Base-by-base conservation (phyloP, 2,797 vertebrate species). In the Rhincodon typus region DNA sequence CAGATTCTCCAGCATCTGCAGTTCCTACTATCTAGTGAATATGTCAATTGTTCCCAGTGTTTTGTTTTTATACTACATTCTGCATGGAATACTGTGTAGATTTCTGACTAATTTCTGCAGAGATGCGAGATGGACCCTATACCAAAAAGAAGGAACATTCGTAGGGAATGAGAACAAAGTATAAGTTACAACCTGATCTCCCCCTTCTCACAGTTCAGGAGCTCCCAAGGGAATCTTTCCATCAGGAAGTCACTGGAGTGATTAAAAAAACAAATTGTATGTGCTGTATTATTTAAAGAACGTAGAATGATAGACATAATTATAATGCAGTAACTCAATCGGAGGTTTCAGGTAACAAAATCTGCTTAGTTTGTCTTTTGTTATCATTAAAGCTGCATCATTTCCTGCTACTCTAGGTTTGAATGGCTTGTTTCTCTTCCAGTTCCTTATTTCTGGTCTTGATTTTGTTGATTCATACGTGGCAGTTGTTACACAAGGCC, bases 261-360 rank as follows among this genome's bases (percentile, higher is more conserved):
- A 93, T 93, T 93, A 69, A 93, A 84, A 93, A 93, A 69, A 69
- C 19, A 67, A 93, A 67, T 93, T 69, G n/a, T 69, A 21, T 69
- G 66, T 66, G 42, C 62, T 93, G 42, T 50, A 93, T 93, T 69
- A 69, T 69, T 69, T 42, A 69, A 93, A 34, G 5, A 38, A n/a
- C n/a, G 67, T 69, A 67, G 90, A 93, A 69, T 8, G 19, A 19
- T 93, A 67, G n/a, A 12, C 90, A 69, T 62, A 93, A 93, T 69
- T 93, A 25, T 93, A 93, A 93, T 12, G 90, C 90, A 91, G 88
- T 91, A 91, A 91, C 19, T 66, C 88, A 67, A 91, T 62, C 57
- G 57, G 42, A 42, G 90, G 90, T 93, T 67, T 93, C 90, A 69
- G n/a, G 62, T 93, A 93, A 69, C 90, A 93, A 38, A 93, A 38